Conservation (phyloP, 2,888 invertebrate species). For the Leistus spinibarbis region DNA sequence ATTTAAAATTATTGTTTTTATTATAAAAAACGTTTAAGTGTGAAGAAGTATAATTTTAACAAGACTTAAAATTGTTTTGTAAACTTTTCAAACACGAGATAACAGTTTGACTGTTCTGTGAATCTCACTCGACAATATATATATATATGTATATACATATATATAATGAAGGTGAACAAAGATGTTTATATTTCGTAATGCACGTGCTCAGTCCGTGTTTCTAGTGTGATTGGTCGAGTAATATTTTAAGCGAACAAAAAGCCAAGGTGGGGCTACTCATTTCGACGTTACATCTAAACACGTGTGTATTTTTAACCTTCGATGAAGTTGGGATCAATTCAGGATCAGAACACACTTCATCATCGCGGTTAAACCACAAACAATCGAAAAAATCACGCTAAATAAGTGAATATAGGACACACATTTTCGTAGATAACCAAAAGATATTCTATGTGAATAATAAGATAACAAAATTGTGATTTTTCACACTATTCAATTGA, state of each 20-base stretch:
- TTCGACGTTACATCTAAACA: neutral
- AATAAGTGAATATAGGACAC: neutral
- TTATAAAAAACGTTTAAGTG: too few relatives aligned
- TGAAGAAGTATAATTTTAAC: too few relatives aligned
- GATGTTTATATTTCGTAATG: slow-evolving; percentile 30
- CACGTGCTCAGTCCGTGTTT: slow-evolving; percentile 29
- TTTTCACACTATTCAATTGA: neutral
- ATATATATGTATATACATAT: neutral
- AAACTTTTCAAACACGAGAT: too few relatives aligned
- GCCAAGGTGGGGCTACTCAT: neutral
- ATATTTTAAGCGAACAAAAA: neutral
- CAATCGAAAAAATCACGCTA: neutral
- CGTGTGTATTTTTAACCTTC: neutral
- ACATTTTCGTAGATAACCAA: neutral
- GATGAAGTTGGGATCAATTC: neutral
- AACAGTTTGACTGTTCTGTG: neutral
- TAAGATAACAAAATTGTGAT: neutral
- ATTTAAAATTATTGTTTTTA: neutral
- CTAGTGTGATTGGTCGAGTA: slow-evolving; percentile 16
- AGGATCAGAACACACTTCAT: neutral
- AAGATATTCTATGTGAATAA: neutral
- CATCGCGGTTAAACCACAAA: neutral
- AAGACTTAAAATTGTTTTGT: too few relatives aligned
- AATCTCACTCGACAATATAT: neutral
- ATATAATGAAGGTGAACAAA: slow-evolving; percentile 22